Evolutionary conservation across 2,888 invertebrate genomes (phyloP), one percentile per base, ranked within the genome.

Genomic region (Limnephilus marmoratus): DNA sequence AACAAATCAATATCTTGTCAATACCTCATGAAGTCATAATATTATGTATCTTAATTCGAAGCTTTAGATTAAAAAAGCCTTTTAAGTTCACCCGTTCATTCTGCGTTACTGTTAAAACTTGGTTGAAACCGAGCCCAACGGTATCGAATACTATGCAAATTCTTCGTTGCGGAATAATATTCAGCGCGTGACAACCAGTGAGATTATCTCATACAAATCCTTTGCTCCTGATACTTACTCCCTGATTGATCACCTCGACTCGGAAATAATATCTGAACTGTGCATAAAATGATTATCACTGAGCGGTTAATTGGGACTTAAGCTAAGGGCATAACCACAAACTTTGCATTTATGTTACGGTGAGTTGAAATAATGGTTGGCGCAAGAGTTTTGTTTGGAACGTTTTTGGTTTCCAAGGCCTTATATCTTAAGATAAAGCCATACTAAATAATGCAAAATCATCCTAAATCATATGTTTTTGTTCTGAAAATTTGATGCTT

Each of bases 211-310:
- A 24, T 83, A 41, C 83, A 83, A 83, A 83, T 7, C 83, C 83
- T 83, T 83, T 41, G 3, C 37, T 83, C 83, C n/a, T 34, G 41
- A 9, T 34, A 83, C 83, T 68, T 83, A 83, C 24, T 24, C 37
- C 9, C 24, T 83, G 83, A 83, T 83, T 37, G 83, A 83, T 83
- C 83, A 37, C 83, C 83, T 18, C 37, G 18, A 83, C 34, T 83
- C 37, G 83, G 37, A 68, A 68, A 68, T 68, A 9, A 68, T 68
- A 68, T 68, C 68, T 68, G 24, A 68, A 68, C 68, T 24, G 24
- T 83, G 11, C 34, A n/a, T 83, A 83, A 83, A 83, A 34, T 34
- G 83, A 83, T 83, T 83, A 83, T 37, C 83, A 83, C 83, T 18
- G 34, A 18, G 37, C 11, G 83, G 9, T 83, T 41, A 34, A 83